Evolutionary conservation across 1,140 invertebrate species (phyloP).

Genomic region (Hypothenemus hampei): DNA sequence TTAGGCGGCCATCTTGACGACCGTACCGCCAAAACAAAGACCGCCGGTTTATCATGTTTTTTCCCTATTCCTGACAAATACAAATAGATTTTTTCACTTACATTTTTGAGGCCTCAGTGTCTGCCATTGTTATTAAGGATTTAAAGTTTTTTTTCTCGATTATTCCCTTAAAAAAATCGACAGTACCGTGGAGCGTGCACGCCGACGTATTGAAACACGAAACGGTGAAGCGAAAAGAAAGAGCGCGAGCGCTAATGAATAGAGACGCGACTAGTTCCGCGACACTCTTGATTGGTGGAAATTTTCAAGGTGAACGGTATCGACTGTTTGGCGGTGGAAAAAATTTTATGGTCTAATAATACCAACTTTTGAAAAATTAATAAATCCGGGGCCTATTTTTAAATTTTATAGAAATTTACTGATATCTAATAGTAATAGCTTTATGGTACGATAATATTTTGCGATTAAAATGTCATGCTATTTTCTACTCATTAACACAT

Average conservation of each 20-base stretch:
- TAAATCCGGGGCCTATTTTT: no score
- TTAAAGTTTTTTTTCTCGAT: conserved; percentile 25
- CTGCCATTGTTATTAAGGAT: conserved; percentile 37
- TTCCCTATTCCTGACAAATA: conserved; percentile 4
- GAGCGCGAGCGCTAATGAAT: conserved; percentile 9
- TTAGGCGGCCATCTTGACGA: conserved; percentile 33
- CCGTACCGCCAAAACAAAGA: conserved; percentile 39
- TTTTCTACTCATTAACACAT: no score
- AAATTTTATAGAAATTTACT: no score
- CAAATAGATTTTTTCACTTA: conserved; percentile 32
- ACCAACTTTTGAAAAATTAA: no score
- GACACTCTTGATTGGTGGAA: conserved; percentile 27
- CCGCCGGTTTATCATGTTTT: not conserved
- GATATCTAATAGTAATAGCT: no score
- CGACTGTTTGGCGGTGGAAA: no score
- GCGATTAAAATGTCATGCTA: no score
- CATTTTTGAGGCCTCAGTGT: conserved; percentile 35
- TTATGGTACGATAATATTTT: no score
- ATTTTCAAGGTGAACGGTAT: conserved; percentile 31
- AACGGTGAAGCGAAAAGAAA: conserved; percentile 30
- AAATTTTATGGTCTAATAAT: no score
- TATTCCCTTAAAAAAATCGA: conserved; percentile 28
- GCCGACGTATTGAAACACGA: conserved; percentile 32
- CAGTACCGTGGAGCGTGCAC: conserved; percentile 33
- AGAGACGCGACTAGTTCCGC: conserved; percentile 26